Evolutionary conservation across 2,888 invertebrate genomes (phyloP).

Genomic region (Agonopterix arenella): DNA sequence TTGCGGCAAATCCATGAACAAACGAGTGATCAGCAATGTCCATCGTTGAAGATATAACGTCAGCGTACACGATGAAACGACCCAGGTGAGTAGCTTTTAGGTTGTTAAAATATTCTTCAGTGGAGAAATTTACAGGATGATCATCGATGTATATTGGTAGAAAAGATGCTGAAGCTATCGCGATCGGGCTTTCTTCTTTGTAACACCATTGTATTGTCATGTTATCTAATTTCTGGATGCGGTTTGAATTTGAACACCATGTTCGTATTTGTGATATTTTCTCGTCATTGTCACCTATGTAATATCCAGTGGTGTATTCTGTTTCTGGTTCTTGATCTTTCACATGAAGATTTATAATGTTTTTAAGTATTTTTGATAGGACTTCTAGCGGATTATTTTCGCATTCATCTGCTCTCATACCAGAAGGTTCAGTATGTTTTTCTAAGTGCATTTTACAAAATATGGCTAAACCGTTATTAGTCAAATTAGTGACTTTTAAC

Average conservation of each 20-base stretch:
- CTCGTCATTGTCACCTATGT: neutral
- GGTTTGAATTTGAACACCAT: slow-evolving; percentile 1
- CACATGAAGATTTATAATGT: slow-evolving; percentile 2
- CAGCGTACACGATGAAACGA: slow-evolving; percentile 1
- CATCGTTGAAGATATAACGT: slow-evolving; percentile 7
- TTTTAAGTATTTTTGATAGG: slow-evolving; percentile 1
- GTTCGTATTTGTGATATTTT: neutral
- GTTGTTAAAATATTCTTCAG: slow-evolving; percentile 5
- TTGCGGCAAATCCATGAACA: slow-evolving; percentile 3
- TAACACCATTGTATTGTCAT: slow-evolving; percentile 12
- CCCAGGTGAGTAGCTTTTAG: slow-evolving; percentile 4
- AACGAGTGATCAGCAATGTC: slow-evolving; percentile 1
- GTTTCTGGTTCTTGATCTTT: neutral
- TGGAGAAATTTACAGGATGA: slow-evolving; percentile 2
- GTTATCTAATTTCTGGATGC: neutral
- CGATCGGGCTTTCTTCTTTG: neutral
- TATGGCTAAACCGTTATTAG: too few species aligned
- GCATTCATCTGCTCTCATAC: too few species aligned
- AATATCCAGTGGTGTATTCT: slow-evolving; percentile 5
- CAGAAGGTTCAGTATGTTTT: too few species aligned
- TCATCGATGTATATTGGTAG: slow-evolving; percentile 4
- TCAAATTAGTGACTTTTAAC: too few species aligned
- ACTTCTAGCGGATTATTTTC: too few species aligned
- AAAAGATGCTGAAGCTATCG: slow-evolving; percentile 3
- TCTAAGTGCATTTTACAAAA: too few species aligned